These are phyloP conservation scores for Sphaerophoria rueppellii DNA, from an alignment of 2,888 invertebrate genomes.

Conservation along the genomic window DNA sequence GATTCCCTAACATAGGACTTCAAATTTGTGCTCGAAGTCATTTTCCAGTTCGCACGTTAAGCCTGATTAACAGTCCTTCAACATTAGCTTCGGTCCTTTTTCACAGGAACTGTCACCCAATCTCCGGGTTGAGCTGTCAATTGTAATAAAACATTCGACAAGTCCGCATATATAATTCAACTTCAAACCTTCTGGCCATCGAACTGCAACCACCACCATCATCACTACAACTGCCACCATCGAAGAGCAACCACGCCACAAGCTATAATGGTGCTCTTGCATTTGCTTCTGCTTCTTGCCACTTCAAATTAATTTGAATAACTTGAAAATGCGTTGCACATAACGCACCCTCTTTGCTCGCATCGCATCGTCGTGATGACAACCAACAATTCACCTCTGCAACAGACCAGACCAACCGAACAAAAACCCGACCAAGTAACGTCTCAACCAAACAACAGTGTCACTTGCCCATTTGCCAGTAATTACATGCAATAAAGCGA, in stretches of 20 bases:
- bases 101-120: conserved; percentile 72
- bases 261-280: background rate
- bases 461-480: conserved; percentile 65
- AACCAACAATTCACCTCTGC: conserved; percentile 1
- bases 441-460: conserved; percentile 39
- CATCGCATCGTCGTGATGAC: conserved; percentile 10
- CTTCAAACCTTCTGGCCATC: conserved; percentile 16
- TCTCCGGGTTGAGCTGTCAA: conserved; percentile 72
- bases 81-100: conserved; percentile 50
- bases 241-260: no score
- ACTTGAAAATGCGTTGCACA: conserved; percentile 72
- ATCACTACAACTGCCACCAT: conserved; percentile 29
- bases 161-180: conserved; percentile 61
- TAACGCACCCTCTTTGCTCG: conserved; percentile 52
- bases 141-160: conserved; percentile 58
- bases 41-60: conserved; percentile 17
- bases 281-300: conserved; percentile 23
- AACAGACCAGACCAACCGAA: conserved; percentile 3
- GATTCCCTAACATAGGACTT: background rate
- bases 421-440: conserved; percentile 12
- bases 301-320: conserved; percentile 71
- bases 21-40: background rate
- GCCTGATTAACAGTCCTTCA: conserved; percentile 14
- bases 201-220: conserved; percentile 24
- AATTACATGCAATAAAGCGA: conserved; percentile 72